Conservation (phyloP, 2,797 vertebrate species). For the Gymnoscopelus microlampas region DNA sequence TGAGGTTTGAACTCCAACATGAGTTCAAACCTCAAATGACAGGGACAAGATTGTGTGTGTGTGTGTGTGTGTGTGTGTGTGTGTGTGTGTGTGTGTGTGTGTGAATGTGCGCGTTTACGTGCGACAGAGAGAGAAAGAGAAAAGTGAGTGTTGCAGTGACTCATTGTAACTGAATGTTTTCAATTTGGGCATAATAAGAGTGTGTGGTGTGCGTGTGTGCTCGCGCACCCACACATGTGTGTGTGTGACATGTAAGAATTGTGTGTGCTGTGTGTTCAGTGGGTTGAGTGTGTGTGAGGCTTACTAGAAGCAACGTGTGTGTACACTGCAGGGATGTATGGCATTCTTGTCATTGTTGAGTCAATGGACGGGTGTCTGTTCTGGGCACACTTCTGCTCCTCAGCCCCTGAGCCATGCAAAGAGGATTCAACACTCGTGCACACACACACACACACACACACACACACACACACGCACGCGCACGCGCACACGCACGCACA, state of each 20-base stretch:
- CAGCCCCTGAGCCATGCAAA: constrained; percentile 46
- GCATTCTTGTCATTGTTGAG: constrained; percentile 75
- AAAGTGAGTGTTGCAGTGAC: background rate
- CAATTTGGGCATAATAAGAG: background rate
- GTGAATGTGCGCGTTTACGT: background rate
- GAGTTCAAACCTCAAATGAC: background rate
- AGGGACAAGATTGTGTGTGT: background rate
- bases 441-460: constrained; percentile 6
- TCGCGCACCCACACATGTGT: background rate
- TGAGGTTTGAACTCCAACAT: background rate
- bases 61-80: constrained; percentile 4
- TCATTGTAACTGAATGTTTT: background rate
- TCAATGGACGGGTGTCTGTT: constrained; percentile 60
- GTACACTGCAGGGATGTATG: constrained; percentile 67
- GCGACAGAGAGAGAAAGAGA: background rate
- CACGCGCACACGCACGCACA: background rate
- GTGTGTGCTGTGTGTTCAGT: constrained; percentile 43
- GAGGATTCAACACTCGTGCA: constrained; percentile 13
- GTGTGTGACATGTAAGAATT: constrained; percentile 3
- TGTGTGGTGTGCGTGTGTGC: background rate
- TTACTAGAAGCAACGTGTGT: constrained; percentile 69
- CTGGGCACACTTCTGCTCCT: constrained; percentile 60
- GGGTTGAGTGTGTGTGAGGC: constrained; percentile 52
- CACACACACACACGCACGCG: constrained; percentile 2
- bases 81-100: background rate